phyloP scores from a whole-genome alignment of 2,888 invertebrate genomes.

The Cyclophora albipunctata region DNA sequence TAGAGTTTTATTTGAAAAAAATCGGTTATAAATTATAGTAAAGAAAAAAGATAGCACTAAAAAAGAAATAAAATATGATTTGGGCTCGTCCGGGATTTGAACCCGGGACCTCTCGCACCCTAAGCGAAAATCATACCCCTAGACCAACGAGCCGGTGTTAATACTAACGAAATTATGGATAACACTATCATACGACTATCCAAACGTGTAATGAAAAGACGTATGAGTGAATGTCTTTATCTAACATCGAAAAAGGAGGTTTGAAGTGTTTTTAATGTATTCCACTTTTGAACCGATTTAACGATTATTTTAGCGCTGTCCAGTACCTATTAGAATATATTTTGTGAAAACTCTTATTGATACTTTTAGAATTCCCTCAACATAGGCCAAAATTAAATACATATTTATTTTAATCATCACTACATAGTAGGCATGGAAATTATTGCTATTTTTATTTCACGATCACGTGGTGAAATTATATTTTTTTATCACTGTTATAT shows the following conservation, averaged over 20 bases:
- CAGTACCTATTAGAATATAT: too few species aligned
- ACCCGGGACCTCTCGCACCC: slow-evolving; percentile 77
- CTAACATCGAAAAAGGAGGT: neutral
- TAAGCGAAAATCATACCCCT: slow-evolving; percentile 76
- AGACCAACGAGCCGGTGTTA: slow-evolving; percentile 69
- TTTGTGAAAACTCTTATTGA: too few species aligned
- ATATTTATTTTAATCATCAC: neutral
- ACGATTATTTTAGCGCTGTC: too few species aligned
- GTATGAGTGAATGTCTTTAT: too few species aligned
- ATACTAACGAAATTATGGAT: slow-evolving; percentile 11
- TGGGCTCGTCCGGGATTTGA: slow-evolving; percentile 76
- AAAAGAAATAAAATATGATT: slow-evolving; percentile 18
- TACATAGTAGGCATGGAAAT: too few species aligned
- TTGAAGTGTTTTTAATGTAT: neutral
- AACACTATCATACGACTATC: neutral
- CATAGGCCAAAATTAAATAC: neutral
- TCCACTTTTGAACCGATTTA: too few species aligned
- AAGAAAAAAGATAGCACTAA: neutral
- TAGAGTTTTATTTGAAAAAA: too few species aligned
- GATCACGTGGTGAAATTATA: too few species aligned
- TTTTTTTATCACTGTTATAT: too few species aligned
- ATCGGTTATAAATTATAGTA: neutral
- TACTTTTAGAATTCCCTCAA: too few species aligned
- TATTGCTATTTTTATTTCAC: too few species aligned
- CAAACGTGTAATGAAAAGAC: too few species aligned